Conservation (phyloP, 2,888 invertebrate species). For the Amphipyra tragopoginis region DNA sequence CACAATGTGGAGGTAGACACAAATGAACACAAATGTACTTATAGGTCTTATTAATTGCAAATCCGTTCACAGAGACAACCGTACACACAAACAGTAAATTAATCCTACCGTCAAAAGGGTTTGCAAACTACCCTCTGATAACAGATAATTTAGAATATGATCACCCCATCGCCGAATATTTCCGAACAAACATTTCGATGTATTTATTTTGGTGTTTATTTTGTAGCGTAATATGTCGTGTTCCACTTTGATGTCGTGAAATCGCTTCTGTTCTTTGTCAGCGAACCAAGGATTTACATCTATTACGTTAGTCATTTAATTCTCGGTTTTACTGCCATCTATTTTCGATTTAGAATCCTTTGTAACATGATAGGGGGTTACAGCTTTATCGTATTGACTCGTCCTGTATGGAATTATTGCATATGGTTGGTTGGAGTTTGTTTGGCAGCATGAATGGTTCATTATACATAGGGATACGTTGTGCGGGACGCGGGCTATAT, state of each 20-base stretch:
- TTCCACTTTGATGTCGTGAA: conserved; percentile 90
- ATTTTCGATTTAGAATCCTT: conserved; percentile 84
- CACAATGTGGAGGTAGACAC: conserved; percentile 9
- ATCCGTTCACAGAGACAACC: conserved; percentile 73
- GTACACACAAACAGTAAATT: conserved; percentile 82
- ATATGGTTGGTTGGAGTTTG: conserved; percentile 89
- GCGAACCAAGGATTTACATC: conserved; percentile 86
- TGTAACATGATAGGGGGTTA: conserved; percentile 81
- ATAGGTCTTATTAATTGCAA: conserved; percentile 77
- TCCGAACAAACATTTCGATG: conserved; percentile 88
- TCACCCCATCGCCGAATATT: conserved; percentile 87
- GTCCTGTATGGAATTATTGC: conserved; percentile 86
- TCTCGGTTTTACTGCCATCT: conserved; percentile 84
- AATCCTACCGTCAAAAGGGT: conserved; percentile 86
- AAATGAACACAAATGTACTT: conserved; percentile 19
- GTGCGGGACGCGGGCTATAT: conserved; percentile 84
- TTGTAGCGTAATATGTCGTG: conserved; percentile 89
- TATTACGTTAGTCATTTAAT: conserved; percentile 81
- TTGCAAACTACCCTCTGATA: conserved; percentile 83
- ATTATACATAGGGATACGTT: conserved; percentile 87
- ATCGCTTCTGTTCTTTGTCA: conserved; percentile 89
- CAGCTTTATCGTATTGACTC: conserved; percentile 69
- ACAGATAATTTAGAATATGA: conserved; percentile 87
- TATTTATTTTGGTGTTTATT: conserved; percentile 90
- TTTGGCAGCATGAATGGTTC: conserved; percentile 89